Evolutionary conservation across 2,888 invertebrate species (phyloP).

Genomic region (Lamellibrachia columna): DNA sequence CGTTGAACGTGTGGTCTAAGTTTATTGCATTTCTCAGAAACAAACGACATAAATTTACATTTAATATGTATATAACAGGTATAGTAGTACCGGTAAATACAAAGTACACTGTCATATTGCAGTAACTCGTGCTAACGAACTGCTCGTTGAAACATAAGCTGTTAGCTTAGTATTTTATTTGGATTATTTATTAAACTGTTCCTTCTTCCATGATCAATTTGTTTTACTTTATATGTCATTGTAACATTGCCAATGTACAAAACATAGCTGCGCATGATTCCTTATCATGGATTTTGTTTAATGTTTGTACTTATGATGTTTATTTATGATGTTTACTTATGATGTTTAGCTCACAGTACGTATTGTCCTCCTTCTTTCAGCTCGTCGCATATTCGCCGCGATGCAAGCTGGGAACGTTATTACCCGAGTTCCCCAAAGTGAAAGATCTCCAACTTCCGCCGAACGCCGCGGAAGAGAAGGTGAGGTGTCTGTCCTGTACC

Average conservation of each 20-base stretch:
- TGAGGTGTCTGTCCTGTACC: slow-evolving; percentile 37
- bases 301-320: too few relatives aligned
- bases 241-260: too few relatives aligned
- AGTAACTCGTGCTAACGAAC: background rate
- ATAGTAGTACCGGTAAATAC: background rate
- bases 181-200: background rate
- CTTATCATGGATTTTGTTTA: too few relatives aligned
- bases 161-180: background rate
- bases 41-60: background rate
- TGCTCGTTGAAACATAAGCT: background rate
- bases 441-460: slow-evolving; percentile 64
- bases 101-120: background rate
- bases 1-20: background rate
- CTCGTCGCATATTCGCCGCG: slow-evolving; percentile 59
- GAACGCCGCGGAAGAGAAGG: slow-evolving; percentile 60
- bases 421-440: slow-evolving; percentile 67
- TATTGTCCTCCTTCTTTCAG: slow-evolving; percentile 37
- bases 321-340: background rate
- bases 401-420: slow-evolving; percentile 64
- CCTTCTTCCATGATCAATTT: background rate
- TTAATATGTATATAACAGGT: background rate
- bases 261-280: too few relatives aligned
- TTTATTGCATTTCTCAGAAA: background rate
- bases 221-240: too few relatives aligned
- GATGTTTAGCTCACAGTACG: background rate